Evolutionary conservation across 2,888 invertebrate genomes (phyloP).

Genomic region (Panorpa germanica): DNA sequence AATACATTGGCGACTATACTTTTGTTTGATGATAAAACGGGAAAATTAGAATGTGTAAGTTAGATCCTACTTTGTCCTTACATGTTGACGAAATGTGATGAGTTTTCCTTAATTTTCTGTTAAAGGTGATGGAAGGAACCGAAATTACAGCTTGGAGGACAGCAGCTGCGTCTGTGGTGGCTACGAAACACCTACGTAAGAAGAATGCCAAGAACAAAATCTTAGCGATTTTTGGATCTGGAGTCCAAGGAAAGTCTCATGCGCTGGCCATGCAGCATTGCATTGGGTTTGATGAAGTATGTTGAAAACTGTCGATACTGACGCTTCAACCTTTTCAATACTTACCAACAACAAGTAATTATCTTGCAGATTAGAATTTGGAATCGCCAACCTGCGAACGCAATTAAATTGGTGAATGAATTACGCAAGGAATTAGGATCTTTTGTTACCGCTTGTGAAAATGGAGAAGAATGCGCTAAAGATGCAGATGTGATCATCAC

Average conservation of each 20-base stretch:
- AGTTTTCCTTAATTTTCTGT: conserved; percentile 7
- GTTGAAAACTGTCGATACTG: conserved; percentile 5
- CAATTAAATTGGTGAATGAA: conserved; percentile 19
- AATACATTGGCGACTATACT: conserved; percentile 26
- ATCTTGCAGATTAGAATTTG: conserved; percentile 28
- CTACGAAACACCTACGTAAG: conserved; percentile 29
- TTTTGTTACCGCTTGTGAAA: conserved; percentile 15
- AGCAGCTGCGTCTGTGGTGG: conserved; percentile 33
- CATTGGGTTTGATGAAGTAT: conserved; percentile 1
- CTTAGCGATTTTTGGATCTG: conserved; percentile 31
- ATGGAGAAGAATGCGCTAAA: conserved; percentile 27
- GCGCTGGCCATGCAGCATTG: no score
- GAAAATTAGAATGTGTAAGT: conserved; percentile 25
- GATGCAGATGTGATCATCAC: conserved; percentile 42
- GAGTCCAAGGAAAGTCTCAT: conserved; percentile 23
- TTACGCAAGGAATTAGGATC: conserved; percentile 16
- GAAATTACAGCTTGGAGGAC: conserved; percentile 36
- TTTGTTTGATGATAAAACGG: conserved; percentile 24
- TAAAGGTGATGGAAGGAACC: conserved; percentile 27
- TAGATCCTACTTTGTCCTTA: neutral
- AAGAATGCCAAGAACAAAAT: conserved; percentile 15
- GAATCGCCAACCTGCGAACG: conserved; percentile 27
- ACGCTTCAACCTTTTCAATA: conserved; percentile 15
- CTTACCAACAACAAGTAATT: conserved; percentile 4
- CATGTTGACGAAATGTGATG: neutral